phyloP scores from a whole-genome alignment of 2,113 vertebrate genomes.

The Centropristis striata region DNA sequence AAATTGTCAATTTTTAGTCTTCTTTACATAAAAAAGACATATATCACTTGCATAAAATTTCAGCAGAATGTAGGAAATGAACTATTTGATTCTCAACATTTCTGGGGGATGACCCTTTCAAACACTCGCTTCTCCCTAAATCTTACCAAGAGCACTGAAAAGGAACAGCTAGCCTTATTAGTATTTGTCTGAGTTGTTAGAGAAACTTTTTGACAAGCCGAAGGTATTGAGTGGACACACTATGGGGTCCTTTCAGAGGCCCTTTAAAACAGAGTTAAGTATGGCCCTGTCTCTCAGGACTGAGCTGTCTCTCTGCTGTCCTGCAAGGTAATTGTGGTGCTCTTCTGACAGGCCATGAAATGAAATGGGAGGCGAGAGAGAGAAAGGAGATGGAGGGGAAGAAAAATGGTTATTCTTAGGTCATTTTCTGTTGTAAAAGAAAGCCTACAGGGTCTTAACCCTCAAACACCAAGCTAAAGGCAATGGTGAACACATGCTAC shows the following conservation, averaged over 20 bases:
- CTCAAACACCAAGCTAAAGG: conserved; percentile 10
- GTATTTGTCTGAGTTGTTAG: conserved; percentile 39
- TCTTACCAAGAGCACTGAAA: neutral
- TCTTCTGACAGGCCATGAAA: conserved; percentile 52
- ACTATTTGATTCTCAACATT: no score
- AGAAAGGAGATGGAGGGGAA: conserved; percentile 23
- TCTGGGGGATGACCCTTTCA: no score
- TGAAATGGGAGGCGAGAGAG: conserved; percentile 39
- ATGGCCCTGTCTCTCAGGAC: conserved; percentile 37
- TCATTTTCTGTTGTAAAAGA: conserved; percentile 46
- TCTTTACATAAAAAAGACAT: no score
- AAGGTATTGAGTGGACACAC: conserved; percentile 16
- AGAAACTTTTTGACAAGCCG: conserved; percentile 42
- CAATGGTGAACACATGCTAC: neutral
- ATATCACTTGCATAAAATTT: no score
- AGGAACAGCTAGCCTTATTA: neutral
- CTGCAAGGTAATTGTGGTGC: conserved; percentile 64
- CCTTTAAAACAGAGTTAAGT: conserved; percentile 43
- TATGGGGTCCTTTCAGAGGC: conserved; percentile 39
- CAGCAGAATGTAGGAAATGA: no score
- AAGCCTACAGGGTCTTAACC: conserved; percentile 12
- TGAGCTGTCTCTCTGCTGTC: conserved; percentile 43
- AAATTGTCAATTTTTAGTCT: no score
- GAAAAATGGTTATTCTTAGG: conserved; percentile 45
- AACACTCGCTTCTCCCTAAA: neutral